Evolutionary conservation across 2,797 vertebrate species (phyloP).

Genomic region (Micropoecilia bifurca): DNA sequence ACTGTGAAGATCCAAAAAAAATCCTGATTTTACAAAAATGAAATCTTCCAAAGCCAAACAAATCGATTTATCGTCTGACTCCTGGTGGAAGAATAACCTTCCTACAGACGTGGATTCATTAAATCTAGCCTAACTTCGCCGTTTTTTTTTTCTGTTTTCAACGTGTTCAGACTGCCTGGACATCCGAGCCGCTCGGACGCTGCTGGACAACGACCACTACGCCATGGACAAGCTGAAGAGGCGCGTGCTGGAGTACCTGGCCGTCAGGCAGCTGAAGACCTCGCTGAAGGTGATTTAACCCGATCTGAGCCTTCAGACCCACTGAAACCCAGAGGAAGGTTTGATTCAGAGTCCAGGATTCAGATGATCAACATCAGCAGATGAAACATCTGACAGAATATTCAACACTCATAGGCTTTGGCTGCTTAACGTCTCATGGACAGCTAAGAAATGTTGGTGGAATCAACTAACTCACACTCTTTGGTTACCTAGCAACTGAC

Average conservation of each 20-base stretch:
- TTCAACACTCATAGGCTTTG: no score
- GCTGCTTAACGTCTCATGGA: no score
- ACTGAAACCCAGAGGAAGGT: not conserved
- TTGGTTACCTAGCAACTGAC: no score
- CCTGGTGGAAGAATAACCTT: not conserved
- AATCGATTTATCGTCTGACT: no score
- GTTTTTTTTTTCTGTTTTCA: not conserved
- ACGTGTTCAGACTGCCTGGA: slow-evolving; percentile 88
- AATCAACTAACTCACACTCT: no score
- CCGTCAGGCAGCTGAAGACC: slow-evolving; percentile 93
- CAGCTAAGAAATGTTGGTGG: no score
- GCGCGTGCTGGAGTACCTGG: slow-evolving; percentile 95
- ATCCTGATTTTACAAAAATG: no score
- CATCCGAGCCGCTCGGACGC: slow-evolving; percentile 89
- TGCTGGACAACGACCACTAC: slow-evolving; percentile 96
- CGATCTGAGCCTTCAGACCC: not conserved
- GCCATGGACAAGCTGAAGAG: slow-evolving; percentile 97
- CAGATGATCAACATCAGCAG: not conserved
- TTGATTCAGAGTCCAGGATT: not conserved
- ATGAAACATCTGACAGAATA: no score
- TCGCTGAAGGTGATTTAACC: slow-evolving; percentile 83
- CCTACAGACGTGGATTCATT: not conserved
- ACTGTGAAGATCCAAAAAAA: no score
- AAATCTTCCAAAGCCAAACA: no score
- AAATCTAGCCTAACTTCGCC: not conserved